These are phyloP conservation scores for Apantesis nais DNA, from an alignment of 2,888 invertebrate genomes.

Conservation along the genomic window DNA sequence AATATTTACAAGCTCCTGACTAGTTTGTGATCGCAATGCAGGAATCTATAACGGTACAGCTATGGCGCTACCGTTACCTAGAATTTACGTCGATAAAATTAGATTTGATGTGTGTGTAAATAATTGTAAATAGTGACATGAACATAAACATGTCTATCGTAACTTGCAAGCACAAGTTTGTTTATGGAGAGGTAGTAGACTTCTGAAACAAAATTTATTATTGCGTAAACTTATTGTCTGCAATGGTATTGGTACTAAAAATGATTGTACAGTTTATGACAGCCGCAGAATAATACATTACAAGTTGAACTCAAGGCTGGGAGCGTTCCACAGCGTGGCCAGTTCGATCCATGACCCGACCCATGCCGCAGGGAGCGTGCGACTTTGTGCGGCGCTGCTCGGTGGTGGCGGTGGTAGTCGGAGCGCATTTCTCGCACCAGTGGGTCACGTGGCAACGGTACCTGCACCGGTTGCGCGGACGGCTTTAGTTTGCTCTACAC, in stretches of 20 bases:
- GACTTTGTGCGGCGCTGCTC: neutral
- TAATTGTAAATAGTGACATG: neutral
- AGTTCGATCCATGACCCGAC: neutral
- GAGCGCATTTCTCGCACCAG: conserved; percentile 55
- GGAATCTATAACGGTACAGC: neutral
- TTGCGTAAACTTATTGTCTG: neutral
- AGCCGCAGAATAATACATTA: neutral
- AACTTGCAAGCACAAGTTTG: neutral
- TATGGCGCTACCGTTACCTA: neutral
- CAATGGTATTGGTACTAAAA: neutral
- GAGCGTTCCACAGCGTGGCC: neutral
- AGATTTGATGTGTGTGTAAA: neutral
- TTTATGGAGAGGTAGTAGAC: neutral
- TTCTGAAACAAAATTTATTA: neutral
- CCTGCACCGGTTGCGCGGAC: conserved; percentile 57
- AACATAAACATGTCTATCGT: neutral
- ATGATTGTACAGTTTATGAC: neutral
- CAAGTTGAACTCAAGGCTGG: neutral
- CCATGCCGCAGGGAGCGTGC: neutral
- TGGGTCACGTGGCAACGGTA: conserved; percentile 70
- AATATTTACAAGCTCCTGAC: neutral
- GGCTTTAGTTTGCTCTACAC: conserved; percentile 20
- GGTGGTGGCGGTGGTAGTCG: no score
- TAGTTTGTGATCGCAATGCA: neutral
- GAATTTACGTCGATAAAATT: neutral